Conservation (phyloP, 2,888 invertebrate species). For the Seladonia tumulorum region DNA sequence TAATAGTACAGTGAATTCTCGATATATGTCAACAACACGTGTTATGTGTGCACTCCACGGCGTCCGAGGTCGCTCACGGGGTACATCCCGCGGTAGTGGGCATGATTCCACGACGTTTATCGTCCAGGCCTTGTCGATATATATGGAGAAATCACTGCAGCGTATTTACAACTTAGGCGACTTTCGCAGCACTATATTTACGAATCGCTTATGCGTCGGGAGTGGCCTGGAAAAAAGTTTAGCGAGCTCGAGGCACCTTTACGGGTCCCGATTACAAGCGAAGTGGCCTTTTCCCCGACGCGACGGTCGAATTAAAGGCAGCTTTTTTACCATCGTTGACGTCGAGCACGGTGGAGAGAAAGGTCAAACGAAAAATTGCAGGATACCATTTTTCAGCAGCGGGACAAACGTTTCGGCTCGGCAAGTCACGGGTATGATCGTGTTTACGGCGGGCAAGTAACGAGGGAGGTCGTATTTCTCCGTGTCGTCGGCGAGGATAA, state of each 20-base stretch:
- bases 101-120: too few species aligned
- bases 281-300: not conserved
- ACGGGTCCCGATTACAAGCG: not conserved
- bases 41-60: too few species aligned
- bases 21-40: too few species aligned
- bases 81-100: too few species aligned
- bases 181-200: not conserved
- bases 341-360: not conserved
- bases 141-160: not conserved
- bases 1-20: too few species aligned
- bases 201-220: not conserved
- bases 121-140: too few species aligned
- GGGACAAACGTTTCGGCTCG: conserved; percentile 41
- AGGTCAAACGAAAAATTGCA: conserved; percentile 38
- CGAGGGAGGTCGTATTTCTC: conserved; percentile 65
- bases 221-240: not conserved
- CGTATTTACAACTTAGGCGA: not conserved
- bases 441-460: conserved; percentile 67
- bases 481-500: conserved; percentile 55
- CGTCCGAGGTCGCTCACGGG: too few species aligned
- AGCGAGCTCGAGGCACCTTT: not conserved
- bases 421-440: conserved; percentile 68
- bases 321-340: not conserved
- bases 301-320: conserved; percentile 16
- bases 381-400: conserved; percentile 49